Conservation (phyloP, 1,140 invertebrate genomes). For the Platorchestia sp. region DNA sequence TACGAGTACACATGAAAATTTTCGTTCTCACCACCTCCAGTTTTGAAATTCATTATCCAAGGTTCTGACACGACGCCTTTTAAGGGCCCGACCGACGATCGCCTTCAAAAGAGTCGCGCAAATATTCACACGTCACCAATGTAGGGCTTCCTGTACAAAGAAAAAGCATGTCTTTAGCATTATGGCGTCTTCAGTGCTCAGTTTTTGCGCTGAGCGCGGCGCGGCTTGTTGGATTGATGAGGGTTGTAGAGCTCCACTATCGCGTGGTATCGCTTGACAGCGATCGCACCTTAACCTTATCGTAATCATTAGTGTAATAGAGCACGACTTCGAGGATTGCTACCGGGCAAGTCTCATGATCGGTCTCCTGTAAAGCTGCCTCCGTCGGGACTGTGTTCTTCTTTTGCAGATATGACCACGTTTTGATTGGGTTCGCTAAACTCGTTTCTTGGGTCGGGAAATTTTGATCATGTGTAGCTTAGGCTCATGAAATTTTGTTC, state of each 20-base stretch:
- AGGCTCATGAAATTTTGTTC: background rate
- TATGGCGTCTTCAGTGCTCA: background rate
- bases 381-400: background rate
- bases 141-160: background rate
- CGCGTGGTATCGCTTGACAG: slow-evolving; percentile 11
- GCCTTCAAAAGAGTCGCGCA: background rate
- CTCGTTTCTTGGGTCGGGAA: background rate
- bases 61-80: background rate
- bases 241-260: slow-evolving; percentile 10
- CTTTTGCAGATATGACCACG: background rate
- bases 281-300: slow-evolving; percentile 52
- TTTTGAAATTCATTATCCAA: background rate
- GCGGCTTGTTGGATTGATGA: slow-evolving; percentile 33
- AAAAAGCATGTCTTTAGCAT: slow-evolving; percentile 2
- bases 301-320: slow-evolving; percentile 38
- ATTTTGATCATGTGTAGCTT: background rate
- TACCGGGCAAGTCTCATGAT: slow-evolving; percentile 42
- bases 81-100: background rate
- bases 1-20: too few relatives aligned
- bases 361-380: background rate
- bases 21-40: too few relatives aligned
- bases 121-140: background rate
- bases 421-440: background rate
- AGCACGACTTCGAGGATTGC: slow-evolving; percentile 27
- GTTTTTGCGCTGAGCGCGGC: background rate